Conservation (phyloP, 2,888 invertebrate genomes). For the Crossocerus cetratus region DNA sequence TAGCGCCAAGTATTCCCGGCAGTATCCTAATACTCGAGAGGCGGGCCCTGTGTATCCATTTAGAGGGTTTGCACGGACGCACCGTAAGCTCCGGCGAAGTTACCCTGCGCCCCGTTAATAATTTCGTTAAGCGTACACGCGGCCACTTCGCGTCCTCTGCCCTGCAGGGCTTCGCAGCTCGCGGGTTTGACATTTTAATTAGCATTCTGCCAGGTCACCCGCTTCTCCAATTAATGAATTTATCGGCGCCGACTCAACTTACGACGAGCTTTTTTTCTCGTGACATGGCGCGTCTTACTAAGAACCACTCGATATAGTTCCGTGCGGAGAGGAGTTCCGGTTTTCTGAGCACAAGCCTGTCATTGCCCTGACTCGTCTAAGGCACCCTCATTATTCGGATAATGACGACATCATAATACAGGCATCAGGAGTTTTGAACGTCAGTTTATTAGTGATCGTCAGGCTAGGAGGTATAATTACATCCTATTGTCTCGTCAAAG, state of each 20-base stretch:
- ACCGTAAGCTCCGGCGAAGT: conserved; percentile 24
- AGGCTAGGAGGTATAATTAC: too few relatives aligned
- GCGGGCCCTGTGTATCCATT: too few relatives aligned
- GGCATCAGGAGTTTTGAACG: too few relatives aligned
- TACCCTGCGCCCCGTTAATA: conserved; percentile 32
- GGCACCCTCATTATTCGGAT: too few relatives aligned
- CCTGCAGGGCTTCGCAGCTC: conserved; percentile 11
- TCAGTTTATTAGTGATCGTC: too few relatives aligned
- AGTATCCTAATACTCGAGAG: too few relatives aligned
- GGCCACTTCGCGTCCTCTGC: not conserved
- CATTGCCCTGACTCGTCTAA: too few relatives aligned
- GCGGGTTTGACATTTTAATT: conserved; percentile 25
- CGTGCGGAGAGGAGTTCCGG: not conserved
- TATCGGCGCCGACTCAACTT: conserved; percentile 18
- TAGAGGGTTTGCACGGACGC: conserved; percentile 4
- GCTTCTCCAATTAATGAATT: conserved; percentile 21
- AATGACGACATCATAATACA: too few relatives aligned
- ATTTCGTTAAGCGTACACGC: conserved; percentile 37
- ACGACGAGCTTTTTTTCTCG: not conserved
- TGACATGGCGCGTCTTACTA: not conserved
- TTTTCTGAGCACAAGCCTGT: not conserved
- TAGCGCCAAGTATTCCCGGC: too few relatives aligned
- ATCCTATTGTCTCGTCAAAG: too few relatives aligned
- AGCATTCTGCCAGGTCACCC: not conserved
- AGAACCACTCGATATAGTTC: not conserved